A percentile compares a stretch with the other conserved stretches of the same genome.
These are phyloP conservation scores for Haemorhous mexicanus DNA, from an alignment of 2,113 vertebrate genomes.

Conservation along the genomic window DNA sequence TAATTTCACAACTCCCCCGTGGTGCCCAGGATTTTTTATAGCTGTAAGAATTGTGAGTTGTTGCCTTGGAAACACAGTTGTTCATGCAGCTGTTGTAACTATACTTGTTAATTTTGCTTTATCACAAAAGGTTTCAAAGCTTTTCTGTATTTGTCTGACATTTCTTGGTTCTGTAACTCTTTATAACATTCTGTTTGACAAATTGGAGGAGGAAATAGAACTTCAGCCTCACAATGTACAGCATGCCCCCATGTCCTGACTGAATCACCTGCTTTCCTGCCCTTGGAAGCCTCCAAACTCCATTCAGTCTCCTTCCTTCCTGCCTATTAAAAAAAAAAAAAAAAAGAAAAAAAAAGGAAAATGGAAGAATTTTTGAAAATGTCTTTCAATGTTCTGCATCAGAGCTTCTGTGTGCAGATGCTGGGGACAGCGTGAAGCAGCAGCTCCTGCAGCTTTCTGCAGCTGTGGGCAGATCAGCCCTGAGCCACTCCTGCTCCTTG, in stretches of 20 bases:
- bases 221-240: not conserved
- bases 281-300: not conserved
- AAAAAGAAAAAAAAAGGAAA: not conserved
- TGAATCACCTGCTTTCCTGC: not conserved
- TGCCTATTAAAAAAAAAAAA: not conserved
- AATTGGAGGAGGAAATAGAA: conserved; percentile 32
- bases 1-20: conserved; percentile 38
- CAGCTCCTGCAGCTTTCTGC: not conserved
- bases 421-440: not conserved
- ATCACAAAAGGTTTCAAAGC: conserved; percentile 42
- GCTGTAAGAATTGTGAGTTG: conserved; percentile 25
- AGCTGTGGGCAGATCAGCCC: not conserved
- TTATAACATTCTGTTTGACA: conserved; percentile 36
- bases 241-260: not conserved
- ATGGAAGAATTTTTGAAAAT: not conserved
- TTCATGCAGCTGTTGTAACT: conserved; percentile 56
- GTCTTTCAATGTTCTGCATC: rapidly evolving
- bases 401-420: not conserved
- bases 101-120: conserved; percentile 49
- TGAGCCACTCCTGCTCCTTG: rapidly evolving
- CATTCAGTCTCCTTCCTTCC: not conserved
- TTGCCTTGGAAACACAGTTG: conserved; percentile 68
- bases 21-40: conserved; percentile 24
- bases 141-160: conserved; percentile 30
- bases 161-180: conserved; percentile 19